Evolutionary conservation across 2,113 vertebrate genomes (phyloP), one percentile per base, ranked within the genome.

Genomic region (Ictalurus furcatus): DNA sequence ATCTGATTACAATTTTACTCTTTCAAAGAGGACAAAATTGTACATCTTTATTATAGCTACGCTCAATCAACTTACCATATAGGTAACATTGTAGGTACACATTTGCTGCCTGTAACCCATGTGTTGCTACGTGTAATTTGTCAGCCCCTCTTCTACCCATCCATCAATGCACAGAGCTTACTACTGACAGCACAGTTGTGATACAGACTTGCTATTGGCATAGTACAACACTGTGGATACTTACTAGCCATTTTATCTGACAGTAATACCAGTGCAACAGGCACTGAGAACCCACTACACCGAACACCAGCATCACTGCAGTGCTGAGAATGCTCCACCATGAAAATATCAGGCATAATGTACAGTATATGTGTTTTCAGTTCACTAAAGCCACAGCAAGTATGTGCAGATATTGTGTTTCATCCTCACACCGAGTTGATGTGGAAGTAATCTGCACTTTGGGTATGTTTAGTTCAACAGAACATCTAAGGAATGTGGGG

Each of bases 401-500:
- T 40, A 28, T 28, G 65, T 91, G 76, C n/a, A 23, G 34, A 84
- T 59, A 85, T 84, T 84, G 37, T 84, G 21, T 84, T 88, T 86
- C 84, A 86, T 86, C 34, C 59, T 87, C 21, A 56, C 40, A 34
- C 59, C 1, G 73, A 90, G 89, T 73, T 92, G 85, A 87, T 92
- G 88, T 85, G 87, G 87, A 85, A 88, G 84, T 52, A 54, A 71
- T 61, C 84, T 90, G 34, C 30, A 90, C 83, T 91, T 87, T 76
- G 28, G 85, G 73, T 87, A 71, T 58, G n/a, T 88, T 86, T 30
- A 91, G 82, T 71, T 76, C 87, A 23, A 79, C 40, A 85, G 91
- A 91, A 89, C 91, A 92, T 88, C 92, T 93, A 88, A 87, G 92
- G 90, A 94, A 92, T 67, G 85, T 86, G 40, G 52, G 85, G 92